Conservation (phyloP, 2,113 vertebrate species). For the Castor canadensis region DNA sequence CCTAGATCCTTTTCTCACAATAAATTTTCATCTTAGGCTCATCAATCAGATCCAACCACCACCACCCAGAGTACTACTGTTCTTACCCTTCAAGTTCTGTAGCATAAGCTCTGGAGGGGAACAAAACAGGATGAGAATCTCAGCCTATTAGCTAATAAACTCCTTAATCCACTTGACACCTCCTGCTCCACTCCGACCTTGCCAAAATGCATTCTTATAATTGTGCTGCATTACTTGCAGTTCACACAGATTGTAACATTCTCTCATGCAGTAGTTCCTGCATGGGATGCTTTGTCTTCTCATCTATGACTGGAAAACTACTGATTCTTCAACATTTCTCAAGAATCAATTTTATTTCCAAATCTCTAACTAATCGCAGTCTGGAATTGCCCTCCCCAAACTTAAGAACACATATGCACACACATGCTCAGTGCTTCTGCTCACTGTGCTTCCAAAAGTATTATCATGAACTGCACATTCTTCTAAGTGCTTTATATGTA, state of each 20-base stretch:
- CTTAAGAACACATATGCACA: accelerated
- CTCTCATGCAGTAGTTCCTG: not conserved
- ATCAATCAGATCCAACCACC: not conserved
- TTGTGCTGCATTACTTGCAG: not conserved
- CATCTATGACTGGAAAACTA: not conserved
- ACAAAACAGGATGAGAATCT: not conserved
- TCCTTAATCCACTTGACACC: not conserved
- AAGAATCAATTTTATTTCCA: not conserved
- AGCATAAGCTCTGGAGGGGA: not conserved
- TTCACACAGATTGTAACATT: not conserved
- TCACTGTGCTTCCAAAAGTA: not conserved
- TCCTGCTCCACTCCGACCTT: not conserved
- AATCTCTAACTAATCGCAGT: not conserved
- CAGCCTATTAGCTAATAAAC: not conserved
- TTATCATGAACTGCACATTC: not conserved
- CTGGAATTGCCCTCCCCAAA: not conserved
- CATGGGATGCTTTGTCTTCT: not conserved
- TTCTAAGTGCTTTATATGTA: not conserved
- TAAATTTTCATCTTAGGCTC: not conserved
- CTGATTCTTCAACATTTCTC: not conserved
- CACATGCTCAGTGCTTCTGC: not conserved
- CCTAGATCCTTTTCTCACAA: not conserved
- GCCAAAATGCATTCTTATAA: not conserved
- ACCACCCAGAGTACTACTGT: not conserved
- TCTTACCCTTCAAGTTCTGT: not conserved